Percentiles rank a stretch among this genome's conserved stretches.
Evolutionary conservation across 2,797 vertebrate genomes (phyloP).

Genomic region (Myotis myotis): DNA sequence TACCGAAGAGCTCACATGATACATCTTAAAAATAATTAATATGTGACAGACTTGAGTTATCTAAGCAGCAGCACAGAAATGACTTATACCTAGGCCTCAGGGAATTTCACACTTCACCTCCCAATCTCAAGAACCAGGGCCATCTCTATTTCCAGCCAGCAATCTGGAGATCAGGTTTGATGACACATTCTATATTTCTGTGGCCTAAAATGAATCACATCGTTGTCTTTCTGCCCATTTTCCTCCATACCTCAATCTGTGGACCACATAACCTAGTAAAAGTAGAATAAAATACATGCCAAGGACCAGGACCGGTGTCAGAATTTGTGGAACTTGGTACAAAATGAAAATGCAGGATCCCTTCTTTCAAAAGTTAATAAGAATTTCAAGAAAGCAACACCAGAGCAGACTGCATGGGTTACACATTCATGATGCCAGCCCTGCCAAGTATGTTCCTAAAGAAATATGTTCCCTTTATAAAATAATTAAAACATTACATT

Average conservation of each 20-base stretch:
- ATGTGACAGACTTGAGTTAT: constrained; percentile 3
- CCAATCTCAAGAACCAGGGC: background rate
- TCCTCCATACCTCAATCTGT: background rate
- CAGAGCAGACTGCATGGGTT: background rate
- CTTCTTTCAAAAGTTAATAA: constrained; percentile 4
- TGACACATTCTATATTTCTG: background rate
- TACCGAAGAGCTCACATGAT: constrained; percentile 14
- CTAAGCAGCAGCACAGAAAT: constrained; percentile 18
- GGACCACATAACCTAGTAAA: background rate
- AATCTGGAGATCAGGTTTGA: background rate
- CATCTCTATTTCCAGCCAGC: background rate
- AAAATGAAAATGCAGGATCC: background rate
- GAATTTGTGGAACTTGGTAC: background rate
- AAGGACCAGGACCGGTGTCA: background rate
- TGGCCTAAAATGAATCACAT: background rate
- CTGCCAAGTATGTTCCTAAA: background rate
- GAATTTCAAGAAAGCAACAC: constrained; percentile 31
- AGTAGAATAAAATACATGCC: background rate
- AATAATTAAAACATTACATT: background rate
- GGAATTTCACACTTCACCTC: background rate
- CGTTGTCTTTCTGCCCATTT: background rate
- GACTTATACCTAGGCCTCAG: background rate
- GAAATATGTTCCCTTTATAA: background rate
- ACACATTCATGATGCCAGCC: background rate
- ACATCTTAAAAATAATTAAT: constrained; percentile 2